Base-by-base conservation (phyloP, 2,113 vertebrate species). In the Brachirus orientalis region DNA sequence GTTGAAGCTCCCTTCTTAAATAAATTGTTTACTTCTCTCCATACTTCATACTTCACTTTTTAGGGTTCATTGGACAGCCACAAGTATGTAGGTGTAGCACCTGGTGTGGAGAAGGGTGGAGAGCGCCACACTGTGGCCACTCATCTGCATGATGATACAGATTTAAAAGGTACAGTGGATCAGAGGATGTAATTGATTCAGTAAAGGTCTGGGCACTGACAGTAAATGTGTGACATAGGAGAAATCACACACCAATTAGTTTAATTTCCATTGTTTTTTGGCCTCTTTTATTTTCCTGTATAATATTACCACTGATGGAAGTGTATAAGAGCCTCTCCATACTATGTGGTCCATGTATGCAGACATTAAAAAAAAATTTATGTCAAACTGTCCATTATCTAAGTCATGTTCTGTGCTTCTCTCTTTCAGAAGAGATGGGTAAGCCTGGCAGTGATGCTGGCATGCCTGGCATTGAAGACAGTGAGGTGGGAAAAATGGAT, bases 401-500 rank as follows among this genome's bases (percentile, higher is more conserved):
- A 28, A 48, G 3, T 61, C 10, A 1, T 6, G 3, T 45, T 68
- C 2, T 10, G 4, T 6, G 44, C 4, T 80, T 28, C 53, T 78
- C 8, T 78, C 61, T 75, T 77, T 41, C 88, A 85, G 83, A 94
- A 88, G 96, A 96, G 57, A 91, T 95, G 87, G 90, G 91, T 14
- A 98, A 98, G 73, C 84, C 90, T 58, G 95, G 92, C 77, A 95
- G 95, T 88, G 98, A 99, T 76, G 98, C 97, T 63, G 98, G 98
- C 61, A 98, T 99, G 98, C 98, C 98, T 65, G 98, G 95, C 58
- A 95, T 99, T 90, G 98, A 99, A 88, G 97, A 99, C 86, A 97
- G 96, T 43, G 96, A 95, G 70, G 93, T 95, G 63, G 95, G 93
- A 38, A 98, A 98, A 89, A 90, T 84, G 3, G 95, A 97, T 7